Conservation (phyloP, 2,797 vertebrate species). For the Pteronotus mesoamericanus region DNA sequence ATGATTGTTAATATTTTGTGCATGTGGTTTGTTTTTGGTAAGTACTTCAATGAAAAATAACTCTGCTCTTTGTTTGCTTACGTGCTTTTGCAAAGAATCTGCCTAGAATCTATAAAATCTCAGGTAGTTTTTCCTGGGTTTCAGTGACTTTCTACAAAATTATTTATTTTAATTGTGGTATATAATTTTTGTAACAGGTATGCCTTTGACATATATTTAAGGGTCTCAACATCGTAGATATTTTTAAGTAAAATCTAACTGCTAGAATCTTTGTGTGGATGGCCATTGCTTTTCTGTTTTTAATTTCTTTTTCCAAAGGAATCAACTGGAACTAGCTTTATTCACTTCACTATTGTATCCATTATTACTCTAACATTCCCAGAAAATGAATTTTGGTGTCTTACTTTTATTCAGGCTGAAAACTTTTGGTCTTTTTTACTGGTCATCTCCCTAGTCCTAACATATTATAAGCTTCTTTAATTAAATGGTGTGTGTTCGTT, state of each 20-base stretch:
- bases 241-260: conserved; percentile 45
- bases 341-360: conserved; percentile 49
- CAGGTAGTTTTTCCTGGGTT: not conserved
- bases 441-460: not conserved
- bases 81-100: not conserved
- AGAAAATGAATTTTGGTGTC: conserved; percentile 28
- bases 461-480: not conserved
- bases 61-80: not conserved
- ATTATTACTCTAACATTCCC: not conserved
- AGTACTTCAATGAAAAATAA: not conserved
- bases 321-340: conserved; percentile 53
- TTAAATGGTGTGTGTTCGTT: not conserved
- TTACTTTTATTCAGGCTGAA: conserved; percentile 57
- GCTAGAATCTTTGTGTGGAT: conserved; percentile 38
- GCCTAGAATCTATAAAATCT: not conserved
- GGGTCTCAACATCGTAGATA: conserved; percentile 22
- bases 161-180: not conserved
- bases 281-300: conserved; percentile 33
- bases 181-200: not conserved
- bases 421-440: conserved; percentile 36
- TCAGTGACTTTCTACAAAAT: not conserved
- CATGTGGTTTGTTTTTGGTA: not conserved
- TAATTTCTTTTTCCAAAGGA: conserved; percentile 57
- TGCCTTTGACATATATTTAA: not conserved
- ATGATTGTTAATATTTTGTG: not conserved